These are phyloP conservation scores for Gouania willdenowi DNA, from an alignment of 2,797 vertebrate species.

Conservation along the genomic window DNA sequence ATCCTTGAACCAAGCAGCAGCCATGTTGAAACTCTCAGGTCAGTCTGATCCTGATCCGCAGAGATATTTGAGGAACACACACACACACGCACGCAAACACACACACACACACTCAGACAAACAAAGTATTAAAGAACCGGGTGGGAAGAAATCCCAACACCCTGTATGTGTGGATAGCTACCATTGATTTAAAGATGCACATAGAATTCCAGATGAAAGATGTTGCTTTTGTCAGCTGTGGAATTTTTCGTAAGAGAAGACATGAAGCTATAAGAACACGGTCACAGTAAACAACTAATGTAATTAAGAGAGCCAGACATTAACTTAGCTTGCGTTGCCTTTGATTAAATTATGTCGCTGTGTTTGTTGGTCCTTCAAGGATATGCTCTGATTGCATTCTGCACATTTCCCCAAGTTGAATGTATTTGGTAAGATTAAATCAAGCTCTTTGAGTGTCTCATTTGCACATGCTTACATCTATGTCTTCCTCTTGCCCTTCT, in stretches of 20 bases:
- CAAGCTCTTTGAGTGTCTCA: slow-evolving; percentile 20
- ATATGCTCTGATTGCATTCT: slow-evolving; percentile 22
- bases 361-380: slow-evolving; percentile 2
- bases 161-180: too few species aligned
- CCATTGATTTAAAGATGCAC: too few species aligned
- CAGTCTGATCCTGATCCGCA: too few species aligned
- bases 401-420: slow-evolving; percentile 34
- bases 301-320: not conserved
- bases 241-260: not conserved
- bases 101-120: too few species aligned
- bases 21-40: too few species aligned
- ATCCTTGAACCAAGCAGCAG: too few species aligned
- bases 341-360: not conserved
- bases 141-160: too few species aligned
- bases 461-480: slow-evolving; percentile 12
- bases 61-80: too few species aligned
- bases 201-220: too few species aligned
- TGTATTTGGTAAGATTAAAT: slow-evolving; percentile 47
- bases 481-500: slow-evolving; percentile 6
- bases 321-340: not conserved
- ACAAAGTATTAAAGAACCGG: too few species aligned
- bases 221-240: not conserved
- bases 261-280: slow-evolving; percentile 1
- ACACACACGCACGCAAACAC: too few species aligned
- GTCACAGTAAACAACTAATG: not conserved